A percentile compares a stretch with the other conserved stretches of the same genome.
Conservation (phyloP, 2,113 vertebrate genomes). For the Pygoscelis antarcticus region DNA sequence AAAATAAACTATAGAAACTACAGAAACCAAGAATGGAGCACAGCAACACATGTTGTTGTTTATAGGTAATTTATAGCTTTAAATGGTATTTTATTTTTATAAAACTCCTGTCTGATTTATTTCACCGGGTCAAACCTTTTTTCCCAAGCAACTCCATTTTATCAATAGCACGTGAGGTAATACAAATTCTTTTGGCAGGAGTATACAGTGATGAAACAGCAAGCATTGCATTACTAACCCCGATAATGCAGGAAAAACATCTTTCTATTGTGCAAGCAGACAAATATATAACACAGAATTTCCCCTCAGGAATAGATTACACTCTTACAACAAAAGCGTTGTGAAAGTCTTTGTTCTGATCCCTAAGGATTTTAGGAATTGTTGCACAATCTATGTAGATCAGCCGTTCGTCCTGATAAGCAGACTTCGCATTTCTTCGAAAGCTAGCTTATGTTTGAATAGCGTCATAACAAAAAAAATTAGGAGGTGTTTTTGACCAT, state of each 20-base stretch:
- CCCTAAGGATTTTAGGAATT: conserved; percentile 30
- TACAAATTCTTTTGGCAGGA: conserved; percentile 22
- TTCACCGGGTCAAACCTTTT: neutral
- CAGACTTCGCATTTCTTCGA: neutral
- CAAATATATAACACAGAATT: conserved; percentile 35
- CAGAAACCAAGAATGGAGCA: neutral
- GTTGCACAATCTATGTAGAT: conserved; percentile 20
- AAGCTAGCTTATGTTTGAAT: neutral
- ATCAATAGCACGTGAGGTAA: neutral
- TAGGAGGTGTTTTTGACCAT: neutral
- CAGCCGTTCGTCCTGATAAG: neutral
- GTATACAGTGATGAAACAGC: neutral
- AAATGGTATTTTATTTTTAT: neutral
- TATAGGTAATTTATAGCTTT: neutral
- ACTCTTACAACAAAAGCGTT: conserved; percentile 11
- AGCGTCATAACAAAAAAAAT: neutral
- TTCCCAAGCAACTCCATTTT: neutral
- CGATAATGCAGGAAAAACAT: conserved; percentile 35
- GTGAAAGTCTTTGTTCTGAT: conserved; percentile 49
- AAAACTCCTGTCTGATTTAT: neutral
- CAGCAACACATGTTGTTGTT: neutral
- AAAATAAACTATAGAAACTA: neutral
- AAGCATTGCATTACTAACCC: conserved; percentile 58
- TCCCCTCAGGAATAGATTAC: neutral
- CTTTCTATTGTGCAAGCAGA: conserved; percentile 52